A percentile compares a stretch with the other conserved stretches of the same genome.
Evolutionary conservation across 2,113 vertebrate species (phyloP).

Genomic region (Oxygymnocypris stewartii): DNA sequence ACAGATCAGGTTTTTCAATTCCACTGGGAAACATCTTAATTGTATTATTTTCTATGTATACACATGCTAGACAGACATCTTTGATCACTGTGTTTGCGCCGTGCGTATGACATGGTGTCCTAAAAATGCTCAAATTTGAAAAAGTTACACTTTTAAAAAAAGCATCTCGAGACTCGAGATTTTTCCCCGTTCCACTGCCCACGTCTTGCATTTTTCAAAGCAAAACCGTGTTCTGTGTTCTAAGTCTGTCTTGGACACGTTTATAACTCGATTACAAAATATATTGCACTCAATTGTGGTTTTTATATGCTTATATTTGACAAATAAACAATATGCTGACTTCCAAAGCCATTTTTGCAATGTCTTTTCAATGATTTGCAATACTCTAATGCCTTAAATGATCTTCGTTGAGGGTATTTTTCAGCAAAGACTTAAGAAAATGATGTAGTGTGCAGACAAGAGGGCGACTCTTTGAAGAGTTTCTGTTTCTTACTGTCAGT

Average conservation of each 20-base stretch:
- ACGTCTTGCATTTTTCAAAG: neutral
- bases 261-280: neutral
- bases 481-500: constrained; percentile 55
- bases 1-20: neutral
- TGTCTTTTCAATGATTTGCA: neutral
- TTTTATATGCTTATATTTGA: neutral
- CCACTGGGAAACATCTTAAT: too few species aligned
- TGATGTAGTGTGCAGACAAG: neutral
- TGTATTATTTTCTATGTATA: too few species aligned
- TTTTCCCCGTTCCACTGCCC: neutral
- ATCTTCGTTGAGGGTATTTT: neutral
- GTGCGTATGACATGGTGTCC: neutral
- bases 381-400: neutral
- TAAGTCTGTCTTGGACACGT: neutral
- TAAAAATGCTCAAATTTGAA: neutral
- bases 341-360: neutral
- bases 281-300: neutral
- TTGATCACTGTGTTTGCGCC: too few species aligned
- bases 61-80: too few species aligned
- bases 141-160: neutral
- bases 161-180: neutral
- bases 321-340: neutral
- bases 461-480: constrained; percentile 57
- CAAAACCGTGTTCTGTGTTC: neutral
- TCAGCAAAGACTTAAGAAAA: neutral